A percentile compares a stretch with the other conserved stretches of the same genome.
Conservation (phyloP, 2,797 vertebrate species). For the Poliocrania exsul region DNA sequence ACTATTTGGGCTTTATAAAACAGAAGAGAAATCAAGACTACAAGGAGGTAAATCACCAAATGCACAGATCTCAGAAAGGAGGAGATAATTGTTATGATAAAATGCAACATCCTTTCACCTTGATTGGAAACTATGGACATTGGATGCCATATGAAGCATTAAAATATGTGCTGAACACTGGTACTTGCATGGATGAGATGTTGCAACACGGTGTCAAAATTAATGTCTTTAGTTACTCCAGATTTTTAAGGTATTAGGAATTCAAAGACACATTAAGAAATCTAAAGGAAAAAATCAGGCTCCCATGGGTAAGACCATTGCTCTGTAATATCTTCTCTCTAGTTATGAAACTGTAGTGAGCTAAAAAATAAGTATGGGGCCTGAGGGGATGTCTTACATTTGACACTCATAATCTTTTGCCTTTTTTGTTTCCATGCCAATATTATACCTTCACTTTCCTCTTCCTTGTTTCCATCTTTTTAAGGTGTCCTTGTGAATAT, state of each 20-base stretch:
- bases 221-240: not conserved
- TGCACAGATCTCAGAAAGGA: not conserved
- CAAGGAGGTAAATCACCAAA: slow-evolving; percentile 83
- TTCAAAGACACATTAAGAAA: not conserved
- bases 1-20: slow-evolving; percentile 83
- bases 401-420: not conserved
- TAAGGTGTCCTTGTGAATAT: slow-evolving; percentile 85
- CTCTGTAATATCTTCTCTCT: not conserved
- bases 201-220: not conserved
- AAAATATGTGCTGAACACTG: not conserved
- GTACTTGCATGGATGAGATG: not conserved
- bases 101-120: not conserved
- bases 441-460: not conserved
- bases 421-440: not conserved
- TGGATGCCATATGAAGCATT: not conserved
- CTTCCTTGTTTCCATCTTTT: slow-evolving; percentile 32
- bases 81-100: not conserved
- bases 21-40: slow-evolving; percentile 86
- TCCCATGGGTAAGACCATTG: not conserved
- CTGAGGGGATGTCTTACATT: not conserved
- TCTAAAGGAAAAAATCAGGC: not conserved
- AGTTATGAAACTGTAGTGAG: not conserved
- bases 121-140: not conserved
- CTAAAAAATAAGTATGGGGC: not conserved
- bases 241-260: not conserved